Percentiles rank a stretch among this genome's conserved stretches.
Conservation (phyloP, 2,797 vertebrate species). For the Manis pentadactyla region DNA sequence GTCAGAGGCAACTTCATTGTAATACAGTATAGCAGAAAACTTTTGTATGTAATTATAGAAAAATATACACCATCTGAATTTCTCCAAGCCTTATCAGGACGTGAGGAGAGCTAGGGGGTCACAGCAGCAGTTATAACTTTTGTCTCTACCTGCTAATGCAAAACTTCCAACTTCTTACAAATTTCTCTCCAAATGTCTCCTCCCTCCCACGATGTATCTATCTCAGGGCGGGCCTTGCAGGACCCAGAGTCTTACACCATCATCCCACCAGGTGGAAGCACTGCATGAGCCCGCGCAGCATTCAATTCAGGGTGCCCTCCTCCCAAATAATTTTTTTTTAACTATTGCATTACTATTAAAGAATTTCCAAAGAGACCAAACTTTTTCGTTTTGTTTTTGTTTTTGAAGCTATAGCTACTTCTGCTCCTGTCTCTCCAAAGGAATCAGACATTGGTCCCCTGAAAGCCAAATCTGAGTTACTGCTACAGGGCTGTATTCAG, state of each 20-base stretch:
- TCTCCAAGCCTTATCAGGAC: background rate
- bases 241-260: background rate
- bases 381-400: background rate
- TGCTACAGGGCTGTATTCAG: background rate
- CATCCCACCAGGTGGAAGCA: conserved; percentile 63
- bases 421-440: background rate
- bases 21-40: background rate
- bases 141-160: background rate
- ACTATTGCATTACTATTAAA: too few species aligned
- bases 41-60: background rate
- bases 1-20: background rate
- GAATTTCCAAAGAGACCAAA: background rate
- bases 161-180: background rate
- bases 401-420: background rate
- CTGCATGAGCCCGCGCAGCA: background rate
- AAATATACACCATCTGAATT: background rate
- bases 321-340: background rate
- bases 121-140: background rate
- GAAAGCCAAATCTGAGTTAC: background rate
- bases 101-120: background rate
- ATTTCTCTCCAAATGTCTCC: background rate
- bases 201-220: background rate
- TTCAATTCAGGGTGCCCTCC: accelerated
- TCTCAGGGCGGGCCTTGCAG: too few species aligned
- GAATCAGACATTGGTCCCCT: background rate